phyloP scores from a whole-genome alignment of 2,888 invertebrate genomes.

The Athalia circularis region DNA sequence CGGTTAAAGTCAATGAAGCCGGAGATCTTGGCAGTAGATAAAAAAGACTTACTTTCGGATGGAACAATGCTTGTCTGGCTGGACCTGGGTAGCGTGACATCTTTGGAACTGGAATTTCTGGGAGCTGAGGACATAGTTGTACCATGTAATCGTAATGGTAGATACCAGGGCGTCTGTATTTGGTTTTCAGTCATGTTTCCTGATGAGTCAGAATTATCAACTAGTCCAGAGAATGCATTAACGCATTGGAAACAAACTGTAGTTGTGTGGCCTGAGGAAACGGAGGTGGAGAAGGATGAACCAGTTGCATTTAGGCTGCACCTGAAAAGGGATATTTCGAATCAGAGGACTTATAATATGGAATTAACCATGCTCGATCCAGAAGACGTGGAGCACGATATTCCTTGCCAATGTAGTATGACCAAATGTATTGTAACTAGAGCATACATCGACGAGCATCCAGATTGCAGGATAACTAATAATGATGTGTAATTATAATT shows the following conservation, averaged over 20 bases:
- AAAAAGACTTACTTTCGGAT: slow-evolving; percentile 80
- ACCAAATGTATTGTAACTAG: slow-evolving; percentile 87
- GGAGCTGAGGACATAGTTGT: slow-evolving; percentile 78
- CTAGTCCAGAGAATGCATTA: slow-evolving; percentile 76
- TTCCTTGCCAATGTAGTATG: slow-evolving; percentile 86
- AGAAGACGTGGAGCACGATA: slow-evolving; percentile 82
- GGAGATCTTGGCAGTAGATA: slow-evolving; percentile 77
- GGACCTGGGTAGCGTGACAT: slow-evolving; percentile 79
- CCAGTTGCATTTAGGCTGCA: slow-evolving; percentile 83
- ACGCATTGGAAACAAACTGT: slow-evolving; percentile 87
- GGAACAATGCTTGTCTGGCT: slow-evolving; percentile 82
- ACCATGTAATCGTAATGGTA: slow-evolving; percentile 76
- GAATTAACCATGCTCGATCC: slow-evolving; percentile 83
- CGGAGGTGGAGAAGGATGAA: slow-evolving; percentile 77
- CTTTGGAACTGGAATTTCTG: slow-evolving; percentile 79
- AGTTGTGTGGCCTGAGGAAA: slow-evolving; percentile 83
- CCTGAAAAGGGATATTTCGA: slow-evolving; percentile 76
- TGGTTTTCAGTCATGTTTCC: slow-evolving; percentile 90
- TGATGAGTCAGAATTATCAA: slow-evolving; percentile 75
- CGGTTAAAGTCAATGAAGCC: slow-evolving; percentile 80
- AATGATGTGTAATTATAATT: slow-evolving; percentile 14
- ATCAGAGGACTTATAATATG: slow-evolving; percentile 81
- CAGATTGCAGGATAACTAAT: slow-evolving; percentile 53
- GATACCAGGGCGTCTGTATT: slow-evolving; percentile 84
- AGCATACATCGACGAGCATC: slow-evolving; percentile 77